Evolutionary conservation across 1,140 invertebrate genomes (phyloP), one percentile per base, ranked within the genome.

Genomic region (Marisa cornuarietis): DNA sequence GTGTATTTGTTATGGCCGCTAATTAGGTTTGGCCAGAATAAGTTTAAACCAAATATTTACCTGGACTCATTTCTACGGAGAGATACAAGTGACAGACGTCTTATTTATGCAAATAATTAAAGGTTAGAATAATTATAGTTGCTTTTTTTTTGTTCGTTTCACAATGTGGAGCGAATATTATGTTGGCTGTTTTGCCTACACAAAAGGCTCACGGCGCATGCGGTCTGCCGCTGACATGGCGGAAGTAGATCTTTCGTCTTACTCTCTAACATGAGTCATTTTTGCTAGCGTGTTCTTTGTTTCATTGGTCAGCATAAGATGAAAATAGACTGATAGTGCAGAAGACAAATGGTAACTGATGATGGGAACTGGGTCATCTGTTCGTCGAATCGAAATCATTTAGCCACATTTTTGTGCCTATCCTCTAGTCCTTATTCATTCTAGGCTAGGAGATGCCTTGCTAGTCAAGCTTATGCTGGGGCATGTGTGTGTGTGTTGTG

Each of bases 231-330:
- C 76, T 77, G 76, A 77, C 76, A 77, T 77, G 76, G 65, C 76
- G 76, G 76, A 77, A 77, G 76, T 77, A 65, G 31, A 65, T 58
- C 52, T 26, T n/a, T 61, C 51, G 52, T 58, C 58, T 73, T 74
- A 58, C 61, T 72, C 71, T 52, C 22, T 26, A 20, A 65, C 62
- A 63, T 79, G 78, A 79, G 78, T 79, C 78, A 79, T 74, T 77
- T 68, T 42, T 78, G 78, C 84, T 79, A 58, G 81, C 83, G 83
- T 85, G 81, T 85, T 85, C 84, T 84, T 85, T 85, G 84, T 85
- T 83, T 81, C 80, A 85, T 81, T 85, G 82, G 82, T 76, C 72
- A 76, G 80, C 78, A 77, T 58, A 78, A 72, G 71, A 22, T 52
- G 62, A 65, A 76, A 77, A 54, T 58, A 58, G 54, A 75, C 11